Evolutionary conservation across 1,140 invertebrate species (phyloP), one percentile per base, ranked within the genome.

Genomic region (Dysdera silvatica): DNA sequence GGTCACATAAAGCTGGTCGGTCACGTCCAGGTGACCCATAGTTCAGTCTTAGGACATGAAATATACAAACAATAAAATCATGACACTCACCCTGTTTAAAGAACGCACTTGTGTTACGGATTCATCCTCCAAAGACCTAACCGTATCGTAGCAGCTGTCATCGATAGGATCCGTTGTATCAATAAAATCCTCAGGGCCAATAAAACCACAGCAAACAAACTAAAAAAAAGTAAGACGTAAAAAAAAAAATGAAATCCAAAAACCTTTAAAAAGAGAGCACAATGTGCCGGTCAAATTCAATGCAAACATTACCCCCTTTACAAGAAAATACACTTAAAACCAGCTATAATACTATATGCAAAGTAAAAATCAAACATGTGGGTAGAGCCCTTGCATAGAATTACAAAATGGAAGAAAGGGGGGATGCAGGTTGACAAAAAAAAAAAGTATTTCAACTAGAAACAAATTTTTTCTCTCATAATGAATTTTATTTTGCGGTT

Each of bases 121-220:
- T 18, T 37, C 26, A 33, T 61, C 57, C 16, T 60, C 51, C 23
- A 54, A 51, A 12, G 49, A 43, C 28, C 29, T 51, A 4, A 61
- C 43, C 10, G 29, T 59, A 16, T 40, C 52, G 51, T 78, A 79
- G 59, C 78, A 79, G 6, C 75, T 74, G 24, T 73, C 69, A 68
- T 78, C 77, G 51, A 79, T 74, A 7, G 71, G 71, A 52, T 75
- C 74, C 52, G 72, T 74, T 31, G 73, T 77, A 56, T 76, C 73
- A n/a, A 75, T 75, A 69, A 78, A 79, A 56, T 79, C 78, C 64
- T 73, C 71, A 1, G 76, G 76, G 20, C 78, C 78, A 48, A 69
- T 69, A 58, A 76, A 76, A 8, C 78, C 78, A 68, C 78, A 79
- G 61, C 78, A 79, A 47, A 73, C 68, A 37, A 79, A 69, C 78